Evolutionary conservation across 2,888 invertebrate genomes (phyloP), one percentile per base, ranked within the genome.

Genomic region (Carabus problematicus): DNA sequence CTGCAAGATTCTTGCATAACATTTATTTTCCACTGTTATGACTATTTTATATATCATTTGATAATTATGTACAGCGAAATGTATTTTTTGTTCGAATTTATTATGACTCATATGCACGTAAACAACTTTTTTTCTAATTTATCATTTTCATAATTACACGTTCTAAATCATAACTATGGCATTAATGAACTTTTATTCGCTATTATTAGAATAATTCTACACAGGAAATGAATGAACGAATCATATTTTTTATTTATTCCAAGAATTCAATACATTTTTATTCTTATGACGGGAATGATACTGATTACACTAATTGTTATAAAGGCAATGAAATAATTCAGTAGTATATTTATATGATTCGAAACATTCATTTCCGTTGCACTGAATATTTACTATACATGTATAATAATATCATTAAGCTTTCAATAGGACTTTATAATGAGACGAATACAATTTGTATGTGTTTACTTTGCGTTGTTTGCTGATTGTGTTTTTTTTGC

Each of bases 401-500:
- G n/a, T 29, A 29, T 29, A 29, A 29, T 29, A 29, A 3, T 3
- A 29, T 29, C 29, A 29, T 6, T 29, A 29, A 29, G 29, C 29
- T 29, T 29, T 29, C 29, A 29, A 29, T 29, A 6, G 29, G 29
- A 29, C 29, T 3, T 29, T 29, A 29, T 29, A 29, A 29, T 29
- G 2, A 29, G 6, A 29, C 29, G 2, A 29, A 29, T 29, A 29
- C 6, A 29, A 29, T 29, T 29, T 29, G 29, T 49, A 73, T 75
- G 73, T 76, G 73, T 76, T n/a, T 74, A 70, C 71, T 73, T 74
- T 72, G 64, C 71, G 71, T 75, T 76, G 74, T 78, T 75, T 78
- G 77, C 76, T 77, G 76, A 75, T 77, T 71, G 69, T 73, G 63
- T 52, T 75, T 75, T 73, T 75, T 76, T 76, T 77, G 75, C 77